phyloP scores from a whole-genome alignment of 2,888 invertebrate species.

The Drosophila nigricruria region DNA sequence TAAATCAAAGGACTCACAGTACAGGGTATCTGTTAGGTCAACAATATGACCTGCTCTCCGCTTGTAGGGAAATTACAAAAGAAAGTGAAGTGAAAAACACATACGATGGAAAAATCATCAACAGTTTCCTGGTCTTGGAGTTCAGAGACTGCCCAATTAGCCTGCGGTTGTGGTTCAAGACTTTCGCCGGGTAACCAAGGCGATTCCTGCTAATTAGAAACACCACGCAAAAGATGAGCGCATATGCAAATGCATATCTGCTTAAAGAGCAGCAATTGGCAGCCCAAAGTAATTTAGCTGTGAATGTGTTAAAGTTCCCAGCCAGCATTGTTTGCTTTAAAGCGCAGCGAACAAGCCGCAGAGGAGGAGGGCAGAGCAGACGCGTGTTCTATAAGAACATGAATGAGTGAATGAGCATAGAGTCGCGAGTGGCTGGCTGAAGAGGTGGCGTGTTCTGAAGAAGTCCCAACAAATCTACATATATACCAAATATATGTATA shows the following conservation, averaged over 20 bases:
- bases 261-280: constrained; percentile 11
- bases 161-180: constrained; percentile 43
- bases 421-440: constrained; percentile 37
- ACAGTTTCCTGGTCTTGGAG: constrained; percentile 26
- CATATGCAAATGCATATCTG: constrained; percentile 16
- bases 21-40: neutral
- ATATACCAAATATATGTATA: constrained; percentile 1
- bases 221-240: constrained; percentile 5
- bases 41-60: no score
- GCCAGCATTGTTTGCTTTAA: constrained; percentile 38
- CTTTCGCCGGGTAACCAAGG: constrained; percentile 35
- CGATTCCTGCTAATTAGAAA: constrained; percentile 38
- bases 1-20: no score
- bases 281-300: constrained; percentile 11
- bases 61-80: constrained; percentile 22
- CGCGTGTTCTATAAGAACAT: constrained; percentile 45
- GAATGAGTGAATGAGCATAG: constrained; percentile 46
- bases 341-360: constrained; percentile 23
- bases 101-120: constrained; percentile 32
- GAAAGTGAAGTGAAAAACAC: constrained; percentile 54
- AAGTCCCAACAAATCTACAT: constrained; percentile 7
- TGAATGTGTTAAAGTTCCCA: constrained; percentile 38
- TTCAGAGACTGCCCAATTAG: constrained; percentile 32
- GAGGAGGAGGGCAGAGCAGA: constrained; percentile 9
- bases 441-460: constrained; percentile 29